These are phyloP conservation scores for Python bivittatus DNA, from an alignment of 2,113 vertebrate species.

Conservation along the genomic window DNA sequence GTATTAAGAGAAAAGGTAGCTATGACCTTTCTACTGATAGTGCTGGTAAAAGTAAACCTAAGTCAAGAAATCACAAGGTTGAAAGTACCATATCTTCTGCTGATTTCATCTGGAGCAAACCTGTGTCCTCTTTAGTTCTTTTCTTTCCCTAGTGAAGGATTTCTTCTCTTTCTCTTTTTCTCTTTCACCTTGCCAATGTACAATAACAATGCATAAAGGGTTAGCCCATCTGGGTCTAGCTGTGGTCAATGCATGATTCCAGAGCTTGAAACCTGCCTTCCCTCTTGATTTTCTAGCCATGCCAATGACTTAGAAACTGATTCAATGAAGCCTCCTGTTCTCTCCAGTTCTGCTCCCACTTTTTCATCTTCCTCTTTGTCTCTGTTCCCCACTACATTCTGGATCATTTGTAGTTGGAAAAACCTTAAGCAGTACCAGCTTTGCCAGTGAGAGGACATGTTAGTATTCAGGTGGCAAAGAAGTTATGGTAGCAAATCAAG, in stretches of 20 bases:
- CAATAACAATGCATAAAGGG: too few species aligned
- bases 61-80: neutral
- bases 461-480: neutral
- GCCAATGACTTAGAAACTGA: neutral
- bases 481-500: neutral
- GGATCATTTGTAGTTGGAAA: neutral
- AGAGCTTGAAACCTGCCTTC: neutral
- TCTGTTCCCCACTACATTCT: neutral
- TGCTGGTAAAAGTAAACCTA: neutral
- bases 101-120: neutral
- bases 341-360: neutral
- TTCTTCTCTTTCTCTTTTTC: neutral
- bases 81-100: neutral
- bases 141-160: neutral
- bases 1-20: neutral
- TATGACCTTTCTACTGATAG: neutral
- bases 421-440: neutral
- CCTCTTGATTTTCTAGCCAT: neutral
- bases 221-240: neutral
- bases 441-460: neutral
- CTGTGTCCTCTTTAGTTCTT: neutral
- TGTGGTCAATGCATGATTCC: neutral
- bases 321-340: neutral
- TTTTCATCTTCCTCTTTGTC: neutral
- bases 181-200: neutral